Base-by-base conservation (phyloP, 92 coral and sea anemone genomes). In the Actinostola sp. region DNA sequence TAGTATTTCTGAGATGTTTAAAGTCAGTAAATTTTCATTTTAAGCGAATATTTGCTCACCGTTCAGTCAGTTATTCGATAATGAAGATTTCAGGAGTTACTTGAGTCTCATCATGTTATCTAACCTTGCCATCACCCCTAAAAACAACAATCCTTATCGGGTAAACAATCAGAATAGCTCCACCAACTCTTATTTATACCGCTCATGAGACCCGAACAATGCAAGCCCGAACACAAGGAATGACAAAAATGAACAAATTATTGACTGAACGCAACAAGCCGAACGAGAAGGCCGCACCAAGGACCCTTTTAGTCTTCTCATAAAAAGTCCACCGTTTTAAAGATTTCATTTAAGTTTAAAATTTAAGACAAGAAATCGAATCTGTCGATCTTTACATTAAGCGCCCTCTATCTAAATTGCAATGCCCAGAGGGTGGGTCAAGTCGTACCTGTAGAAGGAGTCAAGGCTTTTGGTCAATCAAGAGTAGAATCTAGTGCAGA, bases 291-390 rank as follows among this genome's bases (percentile, higher is more conserved):
- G 26, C 4, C 50, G 49, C 74, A 68, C 60, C 64, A 77, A 20
- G n/a, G n/a, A n/a, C n/a, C n/a, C n/a, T n/a, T 66, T 78, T 81
- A 57, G 67, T 68, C 60, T 66, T 48, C 51, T 34, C 60, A 45
- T 70, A 86, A 86, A 89, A 89, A 86, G 88, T 78, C 91, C 44
- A 79, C 92, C 96, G 96, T 90, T 90, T 90, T 90, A 89, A 90
- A 73, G 71, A 61, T 72, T 45, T 13, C 20, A 58, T 25, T 41
- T 58, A 33, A 41, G 66, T 9, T 32, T 25, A 53, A 73, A 60
- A 36, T 59, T 73, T 29, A 32, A 24, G 38, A 23, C 6, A 73
- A 73, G 66, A 56, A n/a, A 23, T 38, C 25, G 53, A 27, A 60
- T 42, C 61, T 61, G 31, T 59, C 30, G 14, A 61, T 61, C 46